Evolutionary conservation across 2,113 vertebrate species (phyloP).

Genomic region (Guaruba guarouba): DNA sequence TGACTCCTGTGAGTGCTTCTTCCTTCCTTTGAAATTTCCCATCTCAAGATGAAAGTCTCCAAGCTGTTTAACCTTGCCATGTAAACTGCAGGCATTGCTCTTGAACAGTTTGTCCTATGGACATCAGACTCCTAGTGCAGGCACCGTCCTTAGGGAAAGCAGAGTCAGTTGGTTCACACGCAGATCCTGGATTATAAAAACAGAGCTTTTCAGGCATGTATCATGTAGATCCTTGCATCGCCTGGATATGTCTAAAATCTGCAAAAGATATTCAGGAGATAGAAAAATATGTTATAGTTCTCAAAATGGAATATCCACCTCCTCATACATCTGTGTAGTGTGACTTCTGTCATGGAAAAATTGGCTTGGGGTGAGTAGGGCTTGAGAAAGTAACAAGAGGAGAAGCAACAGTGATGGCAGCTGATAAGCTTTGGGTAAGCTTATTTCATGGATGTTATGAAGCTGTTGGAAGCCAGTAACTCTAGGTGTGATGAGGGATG

Average conservation of each 20-base stretch:
- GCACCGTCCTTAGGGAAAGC: neutral
- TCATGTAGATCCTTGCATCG: neutral
- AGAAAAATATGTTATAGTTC: neutral
- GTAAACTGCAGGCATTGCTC: neutral
- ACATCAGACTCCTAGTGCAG: neutral
- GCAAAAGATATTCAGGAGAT: neutral
- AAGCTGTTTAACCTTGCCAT: neutral
- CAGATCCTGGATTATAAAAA: neutral
- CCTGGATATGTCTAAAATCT: neutral
- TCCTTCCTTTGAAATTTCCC: neutral
- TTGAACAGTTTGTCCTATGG: neutral
- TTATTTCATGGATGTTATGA: neutral
- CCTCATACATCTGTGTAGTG: neutral
- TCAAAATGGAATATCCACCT: neutral
- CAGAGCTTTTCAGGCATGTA: too few relatives aligned
- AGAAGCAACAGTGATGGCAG: neutral
- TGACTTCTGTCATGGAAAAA: neutral
- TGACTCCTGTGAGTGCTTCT: neutral
- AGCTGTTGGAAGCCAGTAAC: rapidly evolving
- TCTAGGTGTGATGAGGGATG: neutral
- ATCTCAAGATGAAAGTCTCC: neutral
- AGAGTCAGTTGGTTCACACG: neutral
- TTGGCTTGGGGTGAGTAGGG: rapidly evolving
- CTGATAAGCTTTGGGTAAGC: neutral
- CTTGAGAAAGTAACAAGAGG: neutral